Base-by-base conservation (phyloP, 2,113 vertebrate species). In the Vicugna pacos region DNA sequence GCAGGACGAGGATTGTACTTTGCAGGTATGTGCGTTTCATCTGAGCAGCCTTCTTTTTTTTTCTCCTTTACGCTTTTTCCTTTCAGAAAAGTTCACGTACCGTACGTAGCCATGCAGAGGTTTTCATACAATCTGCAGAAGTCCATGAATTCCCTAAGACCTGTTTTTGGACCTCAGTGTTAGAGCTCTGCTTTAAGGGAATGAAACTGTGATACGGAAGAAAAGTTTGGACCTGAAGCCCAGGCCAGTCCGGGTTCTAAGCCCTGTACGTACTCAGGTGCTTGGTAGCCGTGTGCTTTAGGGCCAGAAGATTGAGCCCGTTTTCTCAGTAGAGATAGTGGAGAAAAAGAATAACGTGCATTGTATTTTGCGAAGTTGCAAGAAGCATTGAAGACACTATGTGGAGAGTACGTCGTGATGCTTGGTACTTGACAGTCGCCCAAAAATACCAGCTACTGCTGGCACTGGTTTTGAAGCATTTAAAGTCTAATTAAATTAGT, bases 1-100 rank as follows among this genome's bases (percentile, higher is more conserved):
- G 3, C 26, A 5, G 24, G 56, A 46, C 7, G 0, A 4, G 2
- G 52, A 6, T 4, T 5, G 0, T 12, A 17, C 32, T 52, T 19
- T 11, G 15, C 8, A 46, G 48, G 8, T 64, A 0, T 6, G 17
- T 32, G 2, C 14, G 2, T 81, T 97, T 76, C 12, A 5, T 8
- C 35, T 54, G 52, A 88, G 67, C 4, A 0, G 4, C 70, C 35
- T 54, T 81, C 35, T 8, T 35, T 64, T 84, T 52, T 79, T 9
- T 79, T 35, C 20, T 52, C 60, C 10, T 4, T 15, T 83, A 38
- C 65, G 48, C 13, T 19, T 60, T 24, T 13, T 20, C 42, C 16
- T 52, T 70, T 62, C 12, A 30, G 52, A 26, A 79, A 24, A 77
- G 54, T 58, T 48, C 46, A 42, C 6, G 10, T 24, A 14, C 32